Evolutionary conservation across 37 sponge, comb jelly and placozoan species (phyloP), one percentile per base, ranked within the genome.

Genomic region (Chondrilla cf. caribensis): DNA sequence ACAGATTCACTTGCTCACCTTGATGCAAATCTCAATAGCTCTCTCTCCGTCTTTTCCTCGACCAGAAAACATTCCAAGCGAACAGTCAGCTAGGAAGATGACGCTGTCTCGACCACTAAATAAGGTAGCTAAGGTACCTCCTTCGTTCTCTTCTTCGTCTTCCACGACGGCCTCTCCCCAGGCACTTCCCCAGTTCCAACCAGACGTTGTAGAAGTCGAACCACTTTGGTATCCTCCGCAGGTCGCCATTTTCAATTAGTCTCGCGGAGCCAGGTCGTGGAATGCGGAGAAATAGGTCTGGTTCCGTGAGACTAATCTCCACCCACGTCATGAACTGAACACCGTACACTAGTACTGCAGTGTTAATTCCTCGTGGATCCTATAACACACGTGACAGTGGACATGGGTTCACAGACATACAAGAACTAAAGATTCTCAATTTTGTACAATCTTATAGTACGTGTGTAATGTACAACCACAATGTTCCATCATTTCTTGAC

Each of bases 1-100:
- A 11, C 11, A 47, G 51, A 47, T 11, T 14, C 9, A 47, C 51
- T 47, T 47, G 51, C 51, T 73, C 35, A 89, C 94, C 83, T 89
- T 91, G 28, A 95, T 84, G 66, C 88, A 88, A 24, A 91, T 65
- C 42, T 91, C 75, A 77, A 95, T 86, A 33, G 93, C 85, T 26
- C 41, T 77, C 21, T 89, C 90, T 2, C 81, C 86, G 31, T 35
- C 73, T n/a, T 38, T 80, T 11, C 55, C 86, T 31, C 60, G 36
- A 25, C 54, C 29, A 21, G 78, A 37, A 57, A 95, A 89, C 96
- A 95, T 95, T 39, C 58, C 58, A 37, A 58, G 54, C 17, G 86
- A 71, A 18, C 83, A 81, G 75, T 95, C 96, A 0, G 92, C 72
- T 15, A 95, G 80, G 7, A 95, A 77, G 35, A 95, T 84, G 5